Evolutionary conservation across 92 coral and sea anemone species (phyloP).

Genomic region (Porites lobata): DNA sequence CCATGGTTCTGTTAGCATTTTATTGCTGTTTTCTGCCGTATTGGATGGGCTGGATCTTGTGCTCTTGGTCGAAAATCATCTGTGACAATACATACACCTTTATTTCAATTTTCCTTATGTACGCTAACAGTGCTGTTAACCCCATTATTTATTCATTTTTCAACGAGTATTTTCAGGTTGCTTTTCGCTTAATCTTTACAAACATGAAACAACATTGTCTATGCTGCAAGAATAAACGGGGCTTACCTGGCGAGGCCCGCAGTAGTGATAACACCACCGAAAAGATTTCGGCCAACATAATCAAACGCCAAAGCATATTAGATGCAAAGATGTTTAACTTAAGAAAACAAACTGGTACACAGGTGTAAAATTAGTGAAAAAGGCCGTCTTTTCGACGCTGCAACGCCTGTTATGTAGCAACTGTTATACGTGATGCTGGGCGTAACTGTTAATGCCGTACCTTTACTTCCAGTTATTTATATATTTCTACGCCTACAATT

Average conservation of each 20-base stretch:
- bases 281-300: not conserved
- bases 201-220: not conserved
- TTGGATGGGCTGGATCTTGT: conserved; percentile 77
- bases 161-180: conserved; percentile 65
- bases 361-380: not conserved
- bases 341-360: not conserved
- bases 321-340: not conserved
- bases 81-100: conserved; percentile 53
- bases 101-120: conserved; percentile 61
- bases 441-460: not conserved
- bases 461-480: not conserved
- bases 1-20: conserved; percentile 57
- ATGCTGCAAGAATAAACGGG: not conserved
- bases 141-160: conserved; percentile 71
- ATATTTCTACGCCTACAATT: too few species aligned
- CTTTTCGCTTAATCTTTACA: conserved; percentile 34
- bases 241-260: too few species aligned
- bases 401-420: not conserved
- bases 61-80: conserved; percentile 43
- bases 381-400: not conserved
- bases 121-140: conserved; percentile 80
- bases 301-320: not conserved
- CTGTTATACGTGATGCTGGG: not conserved
- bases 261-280: not conserved
- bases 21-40: conserved; percentile 73